Base-by-base conservation (phyloP, 1,140 invertebrate genomes). In the Battus philenor region DNA sequence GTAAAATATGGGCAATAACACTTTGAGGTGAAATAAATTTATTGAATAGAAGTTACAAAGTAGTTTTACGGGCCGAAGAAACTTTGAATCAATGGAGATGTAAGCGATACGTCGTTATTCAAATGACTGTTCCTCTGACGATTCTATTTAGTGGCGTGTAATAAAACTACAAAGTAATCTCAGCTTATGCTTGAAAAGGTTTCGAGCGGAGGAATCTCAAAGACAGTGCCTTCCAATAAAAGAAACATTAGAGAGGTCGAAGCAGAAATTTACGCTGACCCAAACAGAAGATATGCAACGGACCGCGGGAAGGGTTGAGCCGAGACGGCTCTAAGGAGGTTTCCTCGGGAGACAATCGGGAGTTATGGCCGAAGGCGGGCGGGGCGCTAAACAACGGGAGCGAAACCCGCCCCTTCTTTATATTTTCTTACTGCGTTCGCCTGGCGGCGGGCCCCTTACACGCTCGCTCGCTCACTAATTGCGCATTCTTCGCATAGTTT, bases 401-500 rank as follows among this genome's bases (percentile, higher is more conserved):
- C 67, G 66, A 76, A 68, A 65, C 71, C 76, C 87, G 83, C 79
- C 85, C 87, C 87, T 88, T 89, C 88, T 88, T 89, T 89, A 89
- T 89, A 89, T 89, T 89, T 89, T 89, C 88, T 89, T 89, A 84
- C 75, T 81, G 79, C 76, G 83, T 86, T 78, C 81, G 78, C 65
- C 74, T 76, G 67, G 77, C 70, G 67, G 68, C 79, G 80, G 83
- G 74, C 80, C 72, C 77, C 78, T 70, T 73, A 75, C 66, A 77
- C 80, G 70, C 77, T 86, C 87, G 88, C 86, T 90, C 90, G 90
- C 89, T 92, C 91, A 92, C 92, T 93, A 93, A 93, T 93, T 93
- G 92, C 92, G 92, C 91, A 93, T 93, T 93, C 92, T 93, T 93
- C 91, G 91, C 91, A 93, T 93, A 93, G 92, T 93, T 93, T 92